phyloP scores from a whole-genome alignment of 2,113 vertebrate species.

The Psittacus erithacus region DNA sequence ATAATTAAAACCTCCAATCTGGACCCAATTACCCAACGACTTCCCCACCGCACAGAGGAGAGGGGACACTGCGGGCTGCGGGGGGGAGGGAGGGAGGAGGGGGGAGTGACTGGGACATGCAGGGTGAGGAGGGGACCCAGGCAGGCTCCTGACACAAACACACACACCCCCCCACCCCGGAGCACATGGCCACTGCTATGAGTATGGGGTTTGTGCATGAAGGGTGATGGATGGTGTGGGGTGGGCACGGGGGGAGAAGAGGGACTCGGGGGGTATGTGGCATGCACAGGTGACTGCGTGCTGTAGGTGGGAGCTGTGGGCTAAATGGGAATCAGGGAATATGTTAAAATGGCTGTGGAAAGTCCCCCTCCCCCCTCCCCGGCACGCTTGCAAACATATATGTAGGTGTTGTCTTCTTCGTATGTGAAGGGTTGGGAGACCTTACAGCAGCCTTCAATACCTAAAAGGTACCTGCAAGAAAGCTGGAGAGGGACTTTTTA shows the following conservation, averaged over 20 bases:
- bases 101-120: no score
- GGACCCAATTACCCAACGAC: no score
- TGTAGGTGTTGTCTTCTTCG: neutral
- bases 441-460: no score
- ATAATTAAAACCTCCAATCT: no score
- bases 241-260: neutral
- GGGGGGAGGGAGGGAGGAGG: no score
- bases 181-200: neutral
- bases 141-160: no score
- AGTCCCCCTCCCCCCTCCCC: neutral
- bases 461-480: no score
- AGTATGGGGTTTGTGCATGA: neutral
- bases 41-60: no score
- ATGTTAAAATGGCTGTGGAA: slow-evolving; percentile 15
- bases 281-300: slow-evolving; percentile 16
- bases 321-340: neutral
- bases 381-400: neutral
- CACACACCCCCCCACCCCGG: no score
- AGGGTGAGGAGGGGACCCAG: no score
- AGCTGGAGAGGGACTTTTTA: no score
- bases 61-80: no score
- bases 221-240: neutral
- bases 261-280: neutral
- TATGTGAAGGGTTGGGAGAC: neutral
- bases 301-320: neutral